Percentiles rank a stretch among this genome's conserved stretches.
Evolutionary conservation across 35 echinoderm and acorn worm species (phyloP).

Genomic region (Apostichopus californicus): DNA sequence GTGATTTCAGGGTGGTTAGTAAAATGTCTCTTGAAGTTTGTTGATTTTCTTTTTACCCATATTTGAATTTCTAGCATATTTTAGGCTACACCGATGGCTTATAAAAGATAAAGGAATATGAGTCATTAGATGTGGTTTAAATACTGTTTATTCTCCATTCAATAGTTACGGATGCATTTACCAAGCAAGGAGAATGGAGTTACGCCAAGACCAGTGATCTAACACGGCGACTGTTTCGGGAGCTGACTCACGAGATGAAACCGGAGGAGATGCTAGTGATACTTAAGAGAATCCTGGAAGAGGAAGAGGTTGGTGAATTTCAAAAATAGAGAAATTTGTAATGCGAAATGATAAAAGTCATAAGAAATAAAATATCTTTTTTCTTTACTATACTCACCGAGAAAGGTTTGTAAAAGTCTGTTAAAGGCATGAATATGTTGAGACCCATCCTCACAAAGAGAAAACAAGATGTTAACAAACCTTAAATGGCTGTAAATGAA

Average conservation of each 20-base stretch:
- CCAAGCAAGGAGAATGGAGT: constrained; percentile 33
- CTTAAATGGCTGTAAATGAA: too few species aligned
- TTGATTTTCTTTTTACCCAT: too few species aligned
- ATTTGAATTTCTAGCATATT: too few species aligned
- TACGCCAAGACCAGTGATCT: neutral
- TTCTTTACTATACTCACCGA: neutral
- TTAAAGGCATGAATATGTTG: too few species aligned
- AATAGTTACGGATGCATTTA: constrained; percentile 27
- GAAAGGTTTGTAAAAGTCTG: neutral
- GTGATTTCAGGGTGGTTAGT: too few species aligned
- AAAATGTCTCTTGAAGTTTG: too few species aligned
- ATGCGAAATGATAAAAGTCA: neutral
- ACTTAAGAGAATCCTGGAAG: constrained; percentile 33
- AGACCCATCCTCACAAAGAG: too few species aligned
- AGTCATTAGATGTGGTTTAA: too few species aligned
- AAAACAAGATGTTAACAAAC: too few species aligned
- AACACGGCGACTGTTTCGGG: neutral
- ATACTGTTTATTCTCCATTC: too few species aligned
- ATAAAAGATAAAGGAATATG: too few species aligned
- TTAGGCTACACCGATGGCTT: too few species aligned
- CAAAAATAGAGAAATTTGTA: neutral
- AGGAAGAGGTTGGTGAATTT: constrained; percentile 24
- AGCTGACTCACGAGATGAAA: constrained; percentile 14
- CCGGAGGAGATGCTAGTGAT: neutral
- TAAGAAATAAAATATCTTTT: neutral